Evolutionary conservation across 2,113 vertebrate genomes (phyloP).

Genomic region (Megalops atlanticus): DNA sequence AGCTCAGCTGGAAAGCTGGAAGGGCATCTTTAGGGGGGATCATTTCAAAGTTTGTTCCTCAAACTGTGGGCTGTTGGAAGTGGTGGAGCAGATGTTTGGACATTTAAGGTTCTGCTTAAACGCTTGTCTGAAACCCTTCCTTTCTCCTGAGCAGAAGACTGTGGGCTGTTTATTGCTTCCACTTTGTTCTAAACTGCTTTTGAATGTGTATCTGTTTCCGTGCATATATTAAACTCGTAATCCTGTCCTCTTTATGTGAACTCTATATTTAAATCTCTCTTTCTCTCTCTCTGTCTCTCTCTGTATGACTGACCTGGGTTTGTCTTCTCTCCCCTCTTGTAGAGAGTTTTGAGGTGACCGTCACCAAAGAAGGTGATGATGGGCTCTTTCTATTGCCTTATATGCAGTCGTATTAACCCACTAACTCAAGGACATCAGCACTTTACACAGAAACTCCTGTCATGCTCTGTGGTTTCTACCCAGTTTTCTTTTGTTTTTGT

Average conservation of each 20-base stretch:
- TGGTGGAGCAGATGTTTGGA: constrained; percentile 14
- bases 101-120: constrained; percentile 3
- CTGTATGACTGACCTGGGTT: constrained; percentile 89
- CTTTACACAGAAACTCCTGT: constrained; percentile 83
- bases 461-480: constrained; percentile 76
- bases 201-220: constrained; percentile 38
- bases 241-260: neutral
- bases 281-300: constrained; percentile 52
- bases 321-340: constrained; percentile 92
- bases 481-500: constrained; percentile 71
- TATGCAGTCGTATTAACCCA: constrained; percentile 91
- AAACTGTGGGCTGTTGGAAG: neutral
- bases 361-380: constrained; percentile 99
- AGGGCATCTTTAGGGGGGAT: too few relatives aligned
- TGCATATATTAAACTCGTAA: constrained; percentile 27
- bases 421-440: constrained; percentile 95
- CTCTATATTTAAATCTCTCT: constrained; percentile 44
- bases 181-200: constrained; percentile 24
- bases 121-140: constrained; percentile 30
- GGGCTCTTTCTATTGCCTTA: constrained; percentile 89
- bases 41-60: neutral
- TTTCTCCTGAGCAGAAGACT: constrained; percentile 26
- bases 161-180: neutral
- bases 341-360: constrained; percentile 99
- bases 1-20: neutral